Evolutionary conservation across 2,113 vertebrate genomes (phyloP), one percentile per base, ranked within the genome.

Genomic region (Eulemur macaco): DNA sequence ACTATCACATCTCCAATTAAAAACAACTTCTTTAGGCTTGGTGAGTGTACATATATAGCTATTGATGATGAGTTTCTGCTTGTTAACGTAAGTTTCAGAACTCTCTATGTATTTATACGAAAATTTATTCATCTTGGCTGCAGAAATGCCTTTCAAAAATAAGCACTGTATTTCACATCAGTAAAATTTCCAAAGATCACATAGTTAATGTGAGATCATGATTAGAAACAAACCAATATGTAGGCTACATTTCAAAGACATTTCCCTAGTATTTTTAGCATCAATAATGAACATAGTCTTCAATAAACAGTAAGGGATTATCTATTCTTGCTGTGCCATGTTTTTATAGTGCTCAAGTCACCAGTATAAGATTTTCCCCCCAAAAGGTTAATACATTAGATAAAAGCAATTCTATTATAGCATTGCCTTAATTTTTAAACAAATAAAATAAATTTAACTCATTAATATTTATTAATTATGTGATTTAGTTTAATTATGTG

Each of bases 111-210:
- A 15, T 54, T 86, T 87, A 68, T 86, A 78, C 5, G 1, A 84
- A 96, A 98, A 58, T 47, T 13, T 13, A 58, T 92, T 88, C 47
- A 66, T 86, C 64, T 93, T 56, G 77, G 5, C 20, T 45, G 10
- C 50, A 71, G 39, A 39, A 86, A 60, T 18, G 18, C 34, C 86
- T 97, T 97, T 98, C 82, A 96, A 85, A 98, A 85, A 34, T 27
- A 45, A 96, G 13, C 0, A 80, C 21, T 58, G 2, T 8, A 89
- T 95, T 97, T 94, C 60, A 1, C 83, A 92, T 81, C 39, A 68
- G 76, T n/a, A n/a, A 91, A 45, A 93, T 96, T 97, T 93, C 76
- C 74, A 89, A 93, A 96, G 50, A 96, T 93, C 15, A 3, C n/a
- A 60, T 82, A 97, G 27, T 3, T 21, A 37, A 95, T 42, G 29